Evolutionary conservation across 2,797 vertebrate species (phyloP), one percentile per base, ranked within the genome.

Genomic region (Enoplosus armatus): DNA sequence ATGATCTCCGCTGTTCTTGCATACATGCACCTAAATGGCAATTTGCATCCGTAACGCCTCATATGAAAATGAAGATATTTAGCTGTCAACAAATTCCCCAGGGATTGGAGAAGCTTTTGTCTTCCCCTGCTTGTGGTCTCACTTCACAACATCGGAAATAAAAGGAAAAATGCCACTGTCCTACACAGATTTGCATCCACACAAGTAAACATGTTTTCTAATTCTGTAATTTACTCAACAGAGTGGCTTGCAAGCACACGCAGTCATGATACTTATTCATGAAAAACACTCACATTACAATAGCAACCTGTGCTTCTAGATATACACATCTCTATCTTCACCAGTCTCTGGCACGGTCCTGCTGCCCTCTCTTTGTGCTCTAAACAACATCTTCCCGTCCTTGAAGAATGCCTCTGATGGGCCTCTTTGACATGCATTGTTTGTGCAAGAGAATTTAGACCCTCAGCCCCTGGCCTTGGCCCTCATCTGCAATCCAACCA

Each of bases 361-460:
- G 76, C 85, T 85, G 89, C 87, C 87, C 86, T 90, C 73, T 67
- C 87, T 91, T 93, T 92, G 89, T 93, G 69, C 87, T 83, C 80
- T n/a, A 75, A 90, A 90, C 86, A 92, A 83, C 88, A 79, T 93
- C 88, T 88, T 89, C 80, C 85, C 79, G 6, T 83, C 85, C 70
- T 81, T 39, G 77, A 84, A 91, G 86, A 93, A 91, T 83, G 83
- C 85, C 86, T 88, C 83, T 83, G 85, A 93, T 87, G 87, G 92
- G 90, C 88, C 89, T 83, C 92, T 85, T 85, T 94, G 94, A 95
- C 94, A 92, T 84, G 86, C 81, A 94, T 95, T 95, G 93, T 95
- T 94, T 92, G 82, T 85, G 81, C 78, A 86, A 58, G 87, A 93
- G 88, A 94, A 94, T 95, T 94, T 94, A 94, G 91, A 93, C 73